Conservation (phyloP, 2,797 vertebrate species). For the Gambusia yucatana region DNA sequence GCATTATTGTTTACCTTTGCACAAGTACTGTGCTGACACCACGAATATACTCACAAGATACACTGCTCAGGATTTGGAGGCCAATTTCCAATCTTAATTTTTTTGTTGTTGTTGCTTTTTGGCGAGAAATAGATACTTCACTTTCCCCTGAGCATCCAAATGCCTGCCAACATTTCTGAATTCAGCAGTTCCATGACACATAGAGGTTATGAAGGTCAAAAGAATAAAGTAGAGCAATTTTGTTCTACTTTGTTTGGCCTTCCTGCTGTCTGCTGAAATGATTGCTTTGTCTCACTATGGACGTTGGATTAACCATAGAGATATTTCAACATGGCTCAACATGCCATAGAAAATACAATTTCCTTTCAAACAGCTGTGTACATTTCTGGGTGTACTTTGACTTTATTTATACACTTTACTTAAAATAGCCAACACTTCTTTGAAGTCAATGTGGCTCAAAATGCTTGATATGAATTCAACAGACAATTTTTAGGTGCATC, state of each 20-base stretch:
- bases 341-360: neutral
- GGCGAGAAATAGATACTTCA: neutral
- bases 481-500: neutral
- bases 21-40: constrained; percentile 25
- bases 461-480: neutral
- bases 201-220: neutral
- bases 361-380: neutral
- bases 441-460: neutral
- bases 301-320: neutral
- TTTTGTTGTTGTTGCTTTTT: neutral
- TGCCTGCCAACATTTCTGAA: neutral
- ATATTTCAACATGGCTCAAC: neutral
- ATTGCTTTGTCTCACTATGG: neutral
- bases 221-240: neutral
- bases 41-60: neutral
- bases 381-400: neutral
- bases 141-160: neutral
- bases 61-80: neutral
- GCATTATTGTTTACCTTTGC: constrained; percentile 19
- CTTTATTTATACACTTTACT: neutral
- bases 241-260: neutral
- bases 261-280: neutral
- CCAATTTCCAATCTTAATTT: neutral
- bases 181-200: neutral
- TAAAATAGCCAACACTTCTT: neutral